Base-by-base conservation (phyloP, 37 sponge, comb jelly and placozoan species). In the Oscarella lobularis region DNA sequence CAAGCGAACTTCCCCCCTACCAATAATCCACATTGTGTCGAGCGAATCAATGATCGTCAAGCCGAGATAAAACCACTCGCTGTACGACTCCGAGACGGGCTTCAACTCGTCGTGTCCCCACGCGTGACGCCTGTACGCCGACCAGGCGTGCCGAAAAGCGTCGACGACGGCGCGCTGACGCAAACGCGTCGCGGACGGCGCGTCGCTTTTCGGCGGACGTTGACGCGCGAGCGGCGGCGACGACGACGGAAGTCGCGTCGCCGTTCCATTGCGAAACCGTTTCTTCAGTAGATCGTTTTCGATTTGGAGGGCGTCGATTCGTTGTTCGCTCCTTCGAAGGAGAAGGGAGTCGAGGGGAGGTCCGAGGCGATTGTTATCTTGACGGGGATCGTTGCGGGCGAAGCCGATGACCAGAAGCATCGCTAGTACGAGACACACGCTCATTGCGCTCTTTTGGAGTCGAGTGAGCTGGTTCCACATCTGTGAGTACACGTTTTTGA, bases 21-120 rank as follows among this genome's bases (percentile, higher is more conserved):
- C 91, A 94, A 97, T 97, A 36, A 97, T 67, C 89, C 87, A 97
- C 89, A 97, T 85, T 20, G 98, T 93, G 73, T 97, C 98, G 67
- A 97, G 72, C 3, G 94, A 75, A 79, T 97, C 98, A 31, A 97
- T 79, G 38, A 97, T 54, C 0, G 98, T 97, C 36, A 97, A 74
- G 0, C 98, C 98, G 2, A 93, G 82, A 67, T 84, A 78, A 41
- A 97, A 93, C 98, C 98, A 96, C 39, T 84, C 80, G 67, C 67
- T 78, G 67, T 72, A 75, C 2, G 67, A 69, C 2, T 74, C 76
- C 0, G 94, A 85, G 2, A 90, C 74, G 29, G 98, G 98, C 36
- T 80, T 79, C 34, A 96, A 77, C 66, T 93, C 92, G 48, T 96
- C 98, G 31, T 82, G 78, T 0, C 98, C 98, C 94, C 94, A 96